Percentiles rank a stretch among this genome's conserved stretches.
Conservation (phyloP, 2,797 vertebrate genomes). For the Halcyon badia region DNA sequence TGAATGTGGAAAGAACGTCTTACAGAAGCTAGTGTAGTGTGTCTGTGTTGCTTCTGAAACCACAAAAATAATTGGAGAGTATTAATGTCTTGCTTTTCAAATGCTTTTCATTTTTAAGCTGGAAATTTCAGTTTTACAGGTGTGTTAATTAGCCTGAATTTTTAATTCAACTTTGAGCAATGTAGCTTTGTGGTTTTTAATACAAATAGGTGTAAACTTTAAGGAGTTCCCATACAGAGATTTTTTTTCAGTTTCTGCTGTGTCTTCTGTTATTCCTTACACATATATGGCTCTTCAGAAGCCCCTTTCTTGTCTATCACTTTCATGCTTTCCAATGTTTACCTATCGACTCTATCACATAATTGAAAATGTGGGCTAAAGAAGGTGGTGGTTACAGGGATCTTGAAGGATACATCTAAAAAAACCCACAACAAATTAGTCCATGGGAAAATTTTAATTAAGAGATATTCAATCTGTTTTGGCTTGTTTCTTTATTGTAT, state of each 20-base stretch:
- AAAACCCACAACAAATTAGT: neutral
- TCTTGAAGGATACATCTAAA: neutral
- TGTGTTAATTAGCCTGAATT: neutral
- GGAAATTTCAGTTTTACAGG: neutral
- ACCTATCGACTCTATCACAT: neutral
- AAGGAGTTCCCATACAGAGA: neutral
- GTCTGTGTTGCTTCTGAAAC: conserved; percentile 12
- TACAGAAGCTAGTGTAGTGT: neutral
- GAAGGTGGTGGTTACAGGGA: neutral
- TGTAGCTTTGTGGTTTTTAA: neutral
- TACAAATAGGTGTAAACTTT: neutral
- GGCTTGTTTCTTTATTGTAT: neutral
- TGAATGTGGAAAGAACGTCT: neutral
- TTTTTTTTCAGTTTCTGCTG: neutral
- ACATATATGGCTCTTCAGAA: neutral
- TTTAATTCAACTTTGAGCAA: neutral
- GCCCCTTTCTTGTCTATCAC: neutral
- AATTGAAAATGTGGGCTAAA: neutral
- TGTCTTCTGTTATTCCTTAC: neutral
- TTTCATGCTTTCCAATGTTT: neutral
- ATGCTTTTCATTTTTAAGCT: neutral
- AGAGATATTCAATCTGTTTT: neutral
- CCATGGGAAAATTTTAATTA: neutral
- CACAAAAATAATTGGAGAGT: neutral
- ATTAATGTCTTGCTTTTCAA: conserved; percentile 25